A percentile compares a stretch with the other conserved stretches of the same genome.
Conservation (phyloP, 2,888 invertebrate species). For the Lathronympha strigana region DNA sequence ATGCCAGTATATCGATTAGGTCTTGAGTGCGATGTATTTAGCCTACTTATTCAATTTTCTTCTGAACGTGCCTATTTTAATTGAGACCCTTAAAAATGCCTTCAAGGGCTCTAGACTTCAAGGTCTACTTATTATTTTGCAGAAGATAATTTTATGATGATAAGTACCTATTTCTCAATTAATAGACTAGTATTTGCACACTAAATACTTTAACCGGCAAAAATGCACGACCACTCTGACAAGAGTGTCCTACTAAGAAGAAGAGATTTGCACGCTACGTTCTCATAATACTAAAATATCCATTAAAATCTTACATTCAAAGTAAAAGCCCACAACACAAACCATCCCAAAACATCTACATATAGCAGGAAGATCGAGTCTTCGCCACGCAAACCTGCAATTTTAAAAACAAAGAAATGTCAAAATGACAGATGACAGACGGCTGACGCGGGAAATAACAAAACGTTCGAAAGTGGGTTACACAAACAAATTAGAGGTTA, state of each 20-base stretch:
- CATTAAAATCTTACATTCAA: conserved; percentile 5
- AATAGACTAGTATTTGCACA: no score
- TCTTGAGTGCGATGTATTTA: not conserved
- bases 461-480: conserved; percentile 67
- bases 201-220: no score
- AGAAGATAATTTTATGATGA: no score
- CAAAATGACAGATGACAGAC: conserved; percentile 61
- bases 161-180: no score
- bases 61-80: no score
- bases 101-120: no score
- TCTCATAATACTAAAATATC: not conserved
- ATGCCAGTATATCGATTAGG: conserved; percentile 26
- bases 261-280: not conserved
- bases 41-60: no score
- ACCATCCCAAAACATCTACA: conserved; percentile 13
- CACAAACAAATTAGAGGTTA: conserved; percentile 59
- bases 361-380: conserved; percentile 21
- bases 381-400: conserved; percentile 47
- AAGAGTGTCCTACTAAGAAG: no score
- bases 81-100: no score
- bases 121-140: no score
- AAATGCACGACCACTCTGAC: no score
- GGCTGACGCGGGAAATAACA: conserved; percentile 63
- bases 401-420: conserved; percentile 56
- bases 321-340: conserved; percentile 35